Percentiles rank a stretch among this genome's conserved stretches.
Evolutionary conservation across 2,113 vertebrate species (phyloP).

Genomic region (Edolisoma coerulescens): DNA sequence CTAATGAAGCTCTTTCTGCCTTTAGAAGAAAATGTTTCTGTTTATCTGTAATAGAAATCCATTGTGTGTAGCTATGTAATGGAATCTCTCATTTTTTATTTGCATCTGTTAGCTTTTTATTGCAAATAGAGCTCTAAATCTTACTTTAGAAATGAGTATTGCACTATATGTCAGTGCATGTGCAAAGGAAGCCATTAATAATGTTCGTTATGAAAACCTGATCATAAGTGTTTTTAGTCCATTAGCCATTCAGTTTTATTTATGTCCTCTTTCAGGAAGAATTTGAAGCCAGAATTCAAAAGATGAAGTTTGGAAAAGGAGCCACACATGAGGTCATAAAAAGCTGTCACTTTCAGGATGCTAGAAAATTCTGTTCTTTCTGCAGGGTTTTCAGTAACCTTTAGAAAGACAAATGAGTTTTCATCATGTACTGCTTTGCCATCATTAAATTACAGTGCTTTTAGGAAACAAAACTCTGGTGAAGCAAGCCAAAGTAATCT

Average conservation of each 20-base stretch:
- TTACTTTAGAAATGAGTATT: constrained; percentile 75
- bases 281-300: constrained; percentile 71
- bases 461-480: neutral
- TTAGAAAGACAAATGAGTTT: neutral
- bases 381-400: constrained; percentile 34
- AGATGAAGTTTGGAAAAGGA: constrained; percentile 69
- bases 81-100: constrained; percentile 62
- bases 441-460: constrained; percentile 28
- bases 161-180: constrained; percentile 38
- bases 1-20: neutral
- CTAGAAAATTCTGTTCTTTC: constrained; percentile 43
- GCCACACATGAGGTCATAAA: constrained; percentile 62
- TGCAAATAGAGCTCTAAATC: constrained; percentile 79
- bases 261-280: constrained; percentile 70
- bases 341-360: constrained; percentile 55
- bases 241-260: constrained; percentile 77
- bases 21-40: neutral
- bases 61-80: constrained; percentile 26
- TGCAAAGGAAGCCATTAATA: constrained; percentile 72
- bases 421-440: neutral
- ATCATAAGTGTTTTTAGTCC: constrained; percentile 79
- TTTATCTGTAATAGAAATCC: constrained; percentile 20
- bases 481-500: neutral
- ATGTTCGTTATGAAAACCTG: constrained; percentile 76
- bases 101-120: constrained; percentile 70